phyloP scores from a whole-genome alignment of 2,797 vertebrate species.

The Ataeniobius toweri region DNA sequence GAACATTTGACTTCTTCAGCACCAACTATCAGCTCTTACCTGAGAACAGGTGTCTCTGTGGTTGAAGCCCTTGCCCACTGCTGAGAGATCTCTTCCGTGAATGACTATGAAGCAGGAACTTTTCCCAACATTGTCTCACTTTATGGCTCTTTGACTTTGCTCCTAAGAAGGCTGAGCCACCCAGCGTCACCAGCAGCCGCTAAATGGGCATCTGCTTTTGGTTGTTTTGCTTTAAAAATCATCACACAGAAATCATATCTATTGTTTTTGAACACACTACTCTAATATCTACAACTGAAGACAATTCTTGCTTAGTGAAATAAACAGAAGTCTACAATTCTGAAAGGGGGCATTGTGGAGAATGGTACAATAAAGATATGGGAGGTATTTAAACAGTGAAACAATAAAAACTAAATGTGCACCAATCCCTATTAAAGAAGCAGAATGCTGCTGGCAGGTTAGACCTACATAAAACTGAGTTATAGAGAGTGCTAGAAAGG shows the following conservation, averaged over 20 bases:
- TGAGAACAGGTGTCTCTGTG: constrained; percentile 19
- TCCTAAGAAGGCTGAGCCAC: constrained; percentile 54
- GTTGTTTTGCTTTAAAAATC: neutral
- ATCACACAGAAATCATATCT: neutral
- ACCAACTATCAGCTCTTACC: constrained; percentile 47
- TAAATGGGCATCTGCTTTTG: neutral
- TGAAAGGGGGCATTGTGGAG: neutral
- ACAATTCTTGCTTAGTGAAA: neutral
- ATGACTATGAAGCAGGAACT: constrained; percentile 54
- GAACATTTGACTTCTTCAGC: neutral
- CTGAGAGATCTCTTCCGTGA: constrained; percentile 16
- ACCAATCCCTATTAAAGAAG: neutral
- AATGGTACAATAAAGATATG: neutral
- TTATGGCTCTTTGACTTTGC: constrained; percentile 85
- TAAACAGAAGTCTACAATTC: neutral
- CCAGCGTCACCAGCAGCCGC: constrained; percentile 18
- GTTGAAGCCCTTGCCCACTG: constrained; percentile 8
- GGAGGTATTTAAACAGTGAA: neutral
- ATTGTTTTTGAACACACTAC: neutral
- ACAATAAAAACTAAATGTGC: neutral
- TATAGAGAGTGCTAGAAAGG: neutral
- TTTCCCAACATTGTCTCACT: constrained; percentile 49
- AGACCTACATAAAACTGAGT: neutral
- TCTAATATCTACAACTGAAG: neutral
- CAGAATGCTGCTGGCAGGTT: neutral